phyloP scores from a whole-genome alignment of 2,797 vertebrate species.

The Crax fasciolata region DNA sequence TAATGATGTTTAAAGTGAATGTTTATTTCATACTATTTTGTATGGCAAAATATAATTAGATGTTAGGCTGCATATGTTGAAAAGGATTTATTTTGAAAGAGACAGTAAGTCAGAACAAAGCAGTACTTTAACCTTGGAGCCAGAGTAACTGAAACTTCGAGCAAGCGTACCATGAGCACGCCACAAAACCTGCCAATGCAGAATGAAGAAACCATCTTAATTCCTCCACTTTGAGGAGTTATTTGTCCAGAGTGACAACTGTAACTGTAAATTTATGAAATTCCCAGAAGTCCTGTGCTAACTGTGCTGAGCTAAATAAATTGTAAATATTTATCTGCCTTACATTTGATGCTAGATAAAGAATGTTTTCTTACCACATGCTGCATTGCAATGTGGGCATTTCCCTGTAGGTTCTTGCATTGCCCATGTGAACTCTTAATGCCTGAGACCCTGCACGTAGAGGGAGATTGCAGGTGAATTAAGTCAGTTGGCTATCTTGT shows the following conservation, averaged over 20 bases:
- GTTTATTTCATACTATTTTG: constrained; percentile 69
- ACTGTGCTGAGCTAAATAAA: not conserved
- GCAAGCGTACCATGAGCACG: not conserved
- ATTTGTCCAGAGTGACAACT: not conserved
- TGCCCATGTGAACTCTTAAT: not conserved
- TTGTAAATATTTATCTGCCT: constrained; percentile 39
- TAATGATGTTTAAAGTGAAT: constrained; percentile 72
- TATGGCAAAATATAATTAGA: constrained; percentile 69
- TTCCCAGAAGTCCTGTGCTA: not conserved
- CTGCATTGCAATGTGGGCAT: not conserved
- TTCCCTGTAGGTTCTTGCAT: not conserved
- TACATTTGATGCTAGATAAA: constrained; percentile 1
- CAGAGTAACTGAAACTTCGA: not conserved
- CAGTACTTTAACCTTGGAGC: constrained; percentile 13
- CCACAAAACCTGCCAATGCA: not conserved
- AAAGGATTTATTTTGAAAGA: constrained; percentile 49
- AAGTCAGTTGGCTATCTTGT: constrained; percentile 53
- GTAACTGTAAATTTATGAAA: not conserved
- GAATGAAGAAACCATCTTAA: not conserved
- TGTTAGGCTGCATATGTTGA: constrained; percentile 53
- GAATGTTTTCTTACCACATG: not conserved
- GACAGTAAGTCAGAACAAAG: constrained; percentile 6
- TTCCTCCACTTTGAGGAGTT: not conserved
- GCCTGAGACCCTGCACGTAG: not conserved
- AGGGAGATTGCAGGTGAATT: constrained; percentile 50